A percentile compares a stretch with the other conserved stretches of the same genome.
Evolutionary conservation across 1,140 invertebrate species (phyloP).

Genomic region (Cryptotermes secundus): DNA sequence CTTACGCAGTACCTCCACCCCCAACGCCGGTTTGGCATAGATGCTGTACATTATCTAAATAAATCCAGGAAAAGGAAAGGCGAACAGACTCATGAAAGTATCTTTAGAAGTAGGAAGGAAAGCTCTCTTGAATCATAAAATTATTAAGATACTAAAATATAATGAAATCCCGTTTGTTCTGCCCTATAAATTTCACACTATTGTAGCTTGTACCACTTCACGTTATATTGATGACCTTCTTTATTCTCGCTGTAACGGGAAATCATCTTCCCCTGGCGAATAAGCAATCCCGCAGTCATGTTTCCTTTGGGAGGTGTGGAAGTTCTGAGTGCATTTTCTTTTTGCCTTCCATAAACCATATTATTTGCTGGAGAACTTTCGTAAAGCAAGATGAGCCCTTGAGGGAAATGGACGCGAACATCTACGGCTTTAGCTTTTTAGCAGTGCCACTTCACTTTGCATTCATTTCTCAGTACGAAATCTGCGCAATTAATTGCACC

Average conservation of each 20-base stretch:
- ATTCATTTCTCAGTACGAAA: background rate
- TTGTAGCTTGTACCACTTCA: background rate
- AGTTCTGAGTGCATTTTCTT: constrained; percentile 4
- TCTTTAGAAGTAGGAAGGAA: no score
- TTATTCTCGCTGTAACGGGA: background rate
- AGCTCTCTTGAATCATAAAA: background rate
- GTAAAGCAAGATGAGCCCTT: background rate
- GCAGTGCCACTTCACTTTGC: background rate
- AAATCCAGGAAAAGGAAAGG: no score
- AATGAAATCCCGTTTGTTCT: background rate
- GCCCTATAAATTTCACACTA: background rate
- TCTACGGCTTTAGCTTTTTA: background rate
- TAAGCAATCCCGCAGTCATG: background rate
- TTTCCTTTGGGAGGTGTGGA: background rate
- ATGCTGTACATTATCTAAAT: no score
- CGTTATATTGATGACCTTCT: background rate
- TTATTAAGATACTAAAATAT: background rate
- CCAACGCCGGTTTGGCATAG: no score
- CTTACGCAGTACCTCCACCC: no score
- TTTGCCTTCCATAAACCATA: background rate
- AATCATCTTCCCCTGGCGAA: background rate
- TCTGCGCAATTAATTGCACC: background rate
- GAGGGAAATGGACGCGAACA: background rate
- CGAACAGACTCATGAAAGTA: no score
- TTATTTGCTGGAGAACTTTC: background rate